phyloP scores from a whole-genome alignment of 30 jellyfish, hydroid and myxozoan genomes.

The Mastigias papua region DNA sequence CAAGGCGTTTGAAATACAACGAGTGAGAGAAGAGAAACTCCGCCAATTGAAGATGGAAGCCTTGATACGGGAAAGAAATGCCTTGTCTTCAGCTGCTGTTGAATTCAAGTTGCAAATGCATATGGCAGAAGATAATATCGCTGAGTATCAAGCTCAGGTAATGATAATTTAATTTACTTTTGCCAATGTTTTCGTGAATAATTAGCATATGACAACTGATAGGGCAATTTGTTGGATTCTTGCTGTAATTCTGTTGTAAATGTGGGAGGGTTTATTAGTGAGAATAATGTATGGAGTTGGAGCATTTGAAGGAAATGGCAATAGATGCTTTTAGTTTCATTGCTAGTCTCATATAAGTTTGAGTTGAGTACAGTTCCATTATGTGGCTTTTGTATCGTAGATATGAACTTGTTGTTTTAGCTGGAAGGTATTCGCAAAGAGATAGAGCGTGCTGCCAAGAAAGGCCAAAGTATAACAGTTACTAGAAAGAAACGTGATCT shows the following conservation, averaged over 20 bases:
- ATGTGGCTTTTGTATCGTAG: too few species aligned
- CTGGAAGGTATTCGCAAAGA: conserved; percentile 37
- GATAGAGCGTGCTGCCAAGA: conserved; percentile 59
- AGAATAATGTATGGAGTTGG: too few species aligned
- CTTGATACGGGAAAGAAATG: conserved; percentile 49
- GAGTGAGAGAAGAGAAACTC: conserved; percentile 39
- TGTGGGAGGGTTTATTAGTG: too few species aligned
- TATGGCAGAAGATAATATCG: conserved; percentile 49
- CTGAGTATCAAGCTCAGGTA: conserved; percentile 58
- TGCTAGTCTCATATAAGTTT: background rate
- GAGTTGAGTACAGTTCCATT: too few species aligned
- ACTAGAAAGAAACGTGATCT: conserved; percentile 46
- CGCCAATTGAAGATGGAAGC: conserved; percentile 65
- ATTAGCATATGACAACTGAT: too few species aligned
- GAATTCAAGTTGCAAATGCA: conserved; percentile 41
- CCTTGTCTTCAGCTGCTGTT: conserved; percentile 58
- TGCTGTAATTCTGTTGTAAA: too few species aligned
- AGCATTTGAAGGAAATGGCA: too few species aligned
- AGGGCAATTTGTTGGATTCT: too few species aligned
- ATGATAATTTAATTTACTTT: background rate
- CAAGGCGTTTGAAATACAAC: conserved; percentile 46
- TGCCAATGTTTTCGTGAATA: background rate
- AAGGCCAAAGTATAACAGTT: conserved; percentile 53
- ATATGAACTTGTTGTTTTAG: conserved; percentile 7
- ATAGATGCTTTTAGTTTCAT: background rate